A percentile compares a stretch with the other conserved stretches of the same genome.
phyloP scores from a whole-genome alignment of 1,140 invertebrate species.

The Pentalonia nigronervosa region DNA sequence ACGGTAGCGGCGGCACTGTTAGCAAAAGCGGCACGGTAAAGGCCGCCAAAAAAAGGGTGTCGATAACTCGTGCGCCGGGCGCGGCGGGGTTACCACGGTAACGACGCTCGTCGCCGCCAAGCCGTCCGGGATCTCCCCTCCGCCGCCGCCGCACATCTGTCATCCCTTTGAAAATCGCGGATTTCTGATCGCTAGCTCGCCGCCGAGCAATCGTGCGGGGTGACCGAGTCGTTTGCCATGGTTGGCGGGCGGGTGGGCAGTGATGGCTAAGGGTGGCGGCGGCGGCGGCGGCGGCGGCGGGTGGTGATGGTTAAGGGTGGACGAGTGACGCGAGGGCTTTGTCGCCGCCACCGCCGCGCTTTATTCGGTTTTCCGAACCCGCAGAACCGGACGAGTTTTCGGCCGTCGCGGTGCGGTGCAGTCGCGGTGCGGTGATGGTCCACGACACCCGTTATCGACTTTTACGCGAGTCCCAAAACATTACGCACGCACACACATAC shows the following conservation, averaged over 20 bases:
- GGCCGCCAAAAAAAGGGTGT: conserved; percentile 40
- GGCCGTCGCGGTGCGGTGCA: neutral
- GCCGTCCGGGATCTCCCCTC: neutral
- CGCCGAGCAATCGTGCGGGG: neutral
- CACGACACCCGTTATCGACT: conserved; percentile 36
- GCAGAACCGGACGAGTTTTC: neutral
- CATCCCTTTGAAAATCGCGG: conserved; percentile 36
- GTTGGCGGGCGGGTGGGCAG: neutral
- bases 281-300: neutral
- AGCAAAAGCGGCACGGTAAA: neutral
- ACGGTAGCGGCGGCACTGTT: neutral
- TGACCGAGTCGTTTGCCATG: neutral
- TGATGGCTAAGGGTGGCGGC: neutral
- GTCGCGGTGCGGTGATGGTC: conserved; percentile 37
- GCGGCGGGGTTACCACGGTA: conserved; percentile 31
- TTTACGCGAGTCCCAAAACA: neutral
- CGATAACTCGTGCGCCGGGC: conserved; percentile 28
- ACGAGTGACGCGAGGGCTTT: neutral
- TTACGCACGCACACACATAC: neutral
- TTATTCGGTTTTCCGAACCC: neutral
- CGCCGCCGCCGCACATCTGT: conserved; percentile 1
- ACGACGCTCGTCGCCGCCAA: conserved; percentile 30
- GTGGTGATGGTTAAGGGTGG: no score
- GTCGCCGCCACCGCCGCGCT: neutral
- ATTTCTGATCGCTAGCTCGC: conserved; percentile 19